A percentile compares a stretch with the other conserved stretches of the same genome.
phyloP scores from a whole-genome alignment of 2,113 vertebrate genomes.

The Emydura subglobosa region DNA sequence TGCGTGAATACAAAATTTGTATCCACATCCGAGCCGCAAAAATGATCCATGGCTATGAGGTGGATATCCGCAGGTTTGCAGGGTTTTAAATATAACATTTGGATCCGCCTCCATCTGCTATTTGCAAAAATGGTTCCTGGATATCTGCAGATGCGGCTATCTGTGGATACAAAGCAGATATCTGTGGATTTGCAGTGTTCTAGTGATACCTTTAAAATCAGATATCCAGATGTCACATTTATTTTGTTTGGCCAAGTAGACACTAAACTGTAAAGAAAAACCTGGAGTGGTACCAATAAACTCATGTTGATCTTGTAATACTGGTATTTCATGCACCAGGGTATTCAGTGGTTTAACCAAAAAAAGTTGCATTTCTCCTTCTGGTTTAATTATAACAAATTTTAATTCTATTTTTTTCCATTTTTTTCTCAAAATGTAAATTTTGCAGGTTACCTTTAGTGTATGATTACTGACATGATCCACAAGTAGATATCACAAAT shows the following conservation, averaged over 20 bases:
- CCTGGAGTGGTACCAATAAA: background rate
- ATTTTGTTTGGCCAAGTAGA: background rate
- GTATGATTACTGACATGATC: background rate
- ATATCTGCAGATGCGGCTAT: no score
- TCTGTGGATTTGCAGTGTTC: no score
- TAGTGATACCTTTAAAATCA: background rate
- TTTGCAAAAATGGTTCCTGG: no score
- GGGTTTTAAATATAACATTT: no score
- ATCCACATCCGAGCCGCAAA: no score
- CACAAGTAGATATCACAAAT: background rate
- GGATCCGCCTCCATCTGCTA: no score
- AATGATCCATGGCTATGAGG: no score
- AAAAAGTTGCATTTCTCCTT: background rate
- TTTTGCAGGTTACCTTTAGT: background rate
- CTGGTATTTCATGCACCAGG: background rate
- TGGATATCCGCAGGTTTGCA: no score
- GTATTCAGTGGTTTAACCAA: background rate
- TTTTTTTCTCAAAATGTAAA: background rate
- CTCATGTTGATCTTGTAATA: background rate
- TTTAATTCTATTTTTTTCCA: background rate
- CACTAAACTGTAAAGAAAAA: background rate
- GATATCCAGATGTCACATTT: background rate
- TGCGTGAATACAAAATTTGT: no score
- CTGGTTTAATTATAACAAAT: background rate
- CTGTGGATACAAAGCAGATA: no score